A percentile compares a stretch with the other conserved stretches of the same genome.
These are phyloP conservation scores for Eulemur mongoz DNA, from an alignment of 2,797 vertebrate species.

Conservation along the genomic window DNA sequence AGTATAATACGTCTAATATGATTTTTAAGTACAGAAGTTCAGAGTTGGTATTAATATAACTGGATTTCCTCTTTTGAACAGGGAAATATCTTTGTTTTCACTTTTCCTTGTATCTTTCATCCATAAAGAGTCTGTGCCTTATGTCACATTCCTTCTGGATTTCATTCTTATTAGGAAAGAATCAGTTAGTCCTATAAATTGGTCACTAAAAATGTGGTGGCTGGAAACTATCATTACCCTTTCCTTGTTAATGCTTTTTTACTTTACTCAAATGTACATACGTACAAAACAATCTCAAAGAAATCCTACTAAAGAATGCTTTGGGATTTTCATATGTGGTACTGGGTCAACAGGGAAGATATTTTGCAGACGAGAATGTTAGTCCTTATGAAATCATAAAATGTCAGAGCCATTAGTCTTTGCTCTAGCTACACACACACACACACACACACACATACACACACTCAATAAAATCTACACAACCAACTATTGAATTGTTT, in stretches of 20 bases:
- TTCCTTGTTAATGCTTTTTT: neutral
- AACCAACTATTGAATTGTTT: neutral
- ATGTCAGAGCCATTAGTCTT: neutral
- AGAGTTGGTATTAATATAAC: neutral
- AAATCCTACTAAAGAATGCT: neutral
- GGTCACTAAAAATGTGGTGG: neutral
- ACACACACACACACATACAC: neutral
- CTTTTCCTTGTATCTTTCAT: neutral
- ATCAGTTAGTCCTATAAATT: neutral
- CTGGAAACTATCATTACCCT: neutral
- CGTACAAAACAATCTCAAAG: neutral
- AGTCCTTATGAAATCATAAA: neutral
- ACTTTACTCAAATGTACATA: neutral
- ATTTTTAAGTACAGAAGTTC: constrained; percentile 12
- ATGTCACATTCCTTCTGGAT: neutral
- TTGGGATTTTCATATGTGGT: neutral
- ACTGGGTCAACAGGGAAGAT: neutral
- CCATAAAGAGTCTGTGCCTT: neutral
- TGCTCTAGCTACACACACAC: neutral
- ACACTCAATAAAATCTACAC: neutral
- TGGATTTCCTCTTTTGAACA: neutral
- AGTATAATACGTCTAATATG: neutral
- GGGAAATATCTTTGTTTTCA: neutral
- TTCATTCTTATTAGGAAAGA: constrained; percentile 32
- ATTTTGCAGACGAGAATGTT: neutral